Percentiles rank a stretch among this genome's conserved stretches.
phyloP scores from a whole-genome alignment of 2,797 vertebrate genomes.

The Iguana delicatissima region DNA sequence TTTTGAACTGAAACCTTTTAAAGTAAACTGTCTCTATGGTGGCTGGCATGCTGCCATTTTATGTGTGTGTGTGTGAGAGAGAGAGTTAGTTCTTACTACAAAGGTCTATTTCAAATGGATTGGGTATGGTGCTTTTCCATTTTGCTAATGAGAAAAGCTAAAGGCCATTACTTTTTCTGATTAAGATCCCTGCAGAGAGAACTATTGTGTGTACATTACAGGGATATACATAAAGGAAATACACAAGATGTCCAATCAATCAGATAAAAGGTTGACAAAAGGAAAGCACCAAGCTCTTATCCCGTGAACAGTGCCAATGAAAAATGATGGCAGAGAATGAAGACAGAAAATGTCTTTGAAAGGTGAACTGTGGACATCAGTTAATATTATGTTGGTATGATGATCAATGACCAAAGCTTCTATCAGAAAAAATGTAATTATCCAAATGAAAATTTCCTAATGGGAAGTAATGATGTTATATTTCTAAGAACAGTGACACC shows the following conservation, averaged over 20 bases:
- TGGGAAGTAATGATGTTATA: slow-evolving; percentile 57
- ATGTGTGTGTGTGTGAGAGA: not conserved
- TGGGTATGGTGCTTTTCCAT: slow-evolving; percentile 84
- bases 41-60: slow-evolving; percentile 70
- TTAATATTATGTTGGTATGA: slow-evolving; percentile 68
- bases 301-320: slow-evolving; percentile 51
- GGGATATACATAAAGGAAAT: slow-evolving; percentile 69
- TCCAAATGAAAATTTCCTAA: slow-evolving; percentile 70
- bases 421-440: slow-evolving; percentile 72
- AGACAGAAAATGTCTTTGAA: slow-evolving; percentile 66
- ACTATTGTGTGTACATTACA: slow-evolving; percentile 74
- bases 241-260: slow-evolving; percentile 63
- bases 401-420: slow-evolving; percentile 63
- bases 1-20: slow-evolving; percentile 61
- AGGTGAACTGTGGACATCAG: slow-evolving; percentile 71
- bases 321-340: slow-evolving; percentile 43
- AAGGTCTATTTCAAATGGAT: slow-evolving; percentile 85
- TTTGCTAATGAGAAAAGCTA: slow-evolving; percentile 89
- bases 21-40: slow-evolving; percentile 58
- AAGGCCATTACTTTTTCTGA: slow-evolving; percentile 87
- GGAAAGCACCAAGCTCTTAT: slow-evolving; percentile 52
- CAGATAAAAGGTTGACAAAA: slow-evolving; percentile 50
- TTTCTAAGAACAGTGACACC: slow-evolving; percentile 66
- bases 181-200: slow-evolving; percentile 77
- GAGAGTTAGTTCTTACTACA: slow-evolving; percentile 79